These are phyloP conservation scores for Xiphophorus birchmanni DNA, from an alignment of 2,797 vertebrate genomes.

Conservation along the genomic window DNA sequence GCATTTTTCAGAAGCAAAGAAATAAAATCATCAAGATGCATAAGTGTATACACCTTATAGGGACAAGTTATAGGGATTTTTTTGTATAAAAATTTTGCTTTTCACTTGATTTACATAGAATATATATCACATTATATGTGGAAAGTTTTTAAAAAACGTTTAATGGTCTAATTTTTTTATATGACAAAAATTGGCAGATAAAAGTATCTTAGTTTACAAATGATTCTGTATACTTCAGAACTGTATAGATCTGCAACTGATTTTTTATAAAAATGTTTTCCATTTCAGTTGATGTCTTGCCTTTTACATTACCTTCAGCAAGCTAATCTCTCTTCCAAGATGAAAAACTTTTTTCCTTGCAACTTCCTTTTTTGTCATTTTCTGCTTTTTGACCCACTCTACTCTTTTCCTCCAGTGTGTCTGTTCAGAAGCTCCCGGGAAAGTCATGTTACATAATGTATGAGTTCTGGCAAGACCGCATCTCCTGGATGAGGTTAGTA, in stretches of 20 bases:
- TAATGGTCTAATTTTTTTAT: background rate
- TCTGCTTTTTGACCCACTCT: constrained; percentile 33
- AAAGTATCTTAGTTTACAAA: background rate
- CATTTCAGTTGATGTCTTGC: background rate
- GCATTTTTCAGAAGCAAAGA: too few relatives aligned
- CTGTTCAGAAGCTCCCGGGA: constrained; percentile 87
- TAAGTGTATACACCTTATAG: too few relatives aligned
- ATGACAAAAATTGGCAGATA: background rate
- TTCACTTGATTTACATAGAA: background rate
- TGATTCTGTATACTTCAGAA: background rate
- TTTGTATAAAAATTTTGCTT: background rate
- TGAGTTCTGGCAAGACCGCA: constrained; percentile 86
- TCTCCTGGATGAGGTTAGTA: constrained; percentile 87
- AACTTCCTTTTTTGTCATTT: constrained; percentile 27
- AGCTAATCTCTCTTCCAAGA: constrained; percentile 17
- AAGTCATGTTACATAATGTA: constrained; percentile 86
- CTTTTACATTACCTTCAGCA: background rate
- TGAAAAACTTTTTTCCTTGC: constrained; percentile 16
- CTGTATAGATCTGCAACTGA: background rate
- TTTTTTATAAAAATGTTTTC: background rate
- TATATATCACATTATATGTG: background rate
- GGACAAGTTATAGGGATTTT: background rate
- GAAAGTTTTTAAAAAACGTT: background rate
- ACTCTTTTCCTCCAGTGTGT: constrained; percentile 82
- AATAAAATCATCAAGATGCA: too few relatives aligned